A percentile compares a stretch with the other conserved stretches of the same genome.
These are phyloP conservation scores for Protosalanx chinensis DNA, from an alignment of 2,797 vertebrate species.

Conservation along the genomic window DNA sequence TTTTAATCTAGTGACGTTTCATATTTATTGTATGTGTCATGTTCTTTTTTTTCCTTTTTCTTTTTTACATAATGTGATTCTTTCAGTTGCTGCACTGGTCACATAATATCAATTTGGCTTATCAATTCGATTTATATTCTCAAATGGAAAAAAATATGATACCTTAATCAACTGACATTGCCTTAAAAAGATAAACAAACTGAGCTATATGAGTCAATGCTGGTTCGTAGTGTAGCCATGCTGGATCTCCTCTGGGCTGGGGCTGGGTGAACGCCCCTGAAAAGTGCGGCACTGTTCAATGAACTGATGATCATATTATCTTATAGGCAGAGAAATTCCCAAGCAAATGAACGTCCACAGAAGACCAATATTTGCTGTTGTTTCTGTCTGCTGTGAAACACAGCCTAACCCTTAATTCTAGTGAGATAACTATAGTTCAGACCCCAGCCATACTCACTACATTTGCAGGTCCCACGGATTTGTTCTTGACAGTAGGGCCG, in stretches of 20 bases:
- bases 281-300: constrained; percentile 16
- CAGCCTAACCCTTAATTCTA: background rate
- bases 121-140: too few relatives aligned
- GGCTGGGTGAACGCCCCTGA: constrained; percentile 21
- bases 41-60: too few relatives aligned
- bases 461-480: constrained; percentile 77
- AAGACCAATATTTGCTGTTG: background rate
- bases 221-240: background rate
- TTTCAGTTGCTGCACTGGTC: too few relatives aligned
- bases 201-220: too few relatives aligned
- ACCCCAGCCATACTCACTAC: constrained; percentile 77
- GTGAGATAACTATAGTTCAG: background rate
- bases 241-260: constrained; percentile 4
- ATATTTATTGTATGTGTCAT: too few relatives aligned
- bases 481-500: constrained; percentile 80
- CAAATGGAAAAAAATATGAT: too few relatives aligned
- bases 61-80: too few relatives aligned
- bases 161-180: too few relatives aligned
- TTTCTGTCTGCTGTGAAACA: background rate
- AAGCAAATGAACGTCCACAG: constrained; percentile 7
- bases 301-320: constrained; percentile 14
- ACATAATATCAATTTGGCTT: too few relatives aligned
- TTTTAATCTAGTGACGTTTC: too few relatives aligned
- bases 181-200: too few relatives aligned
- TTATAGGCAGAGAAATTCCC: background rate